These are phyloP conservation scores for Drosophila bocki DNA, from an alignment of 1,140 invertebrate genomes.

Conservation along the genomic window DNA sequence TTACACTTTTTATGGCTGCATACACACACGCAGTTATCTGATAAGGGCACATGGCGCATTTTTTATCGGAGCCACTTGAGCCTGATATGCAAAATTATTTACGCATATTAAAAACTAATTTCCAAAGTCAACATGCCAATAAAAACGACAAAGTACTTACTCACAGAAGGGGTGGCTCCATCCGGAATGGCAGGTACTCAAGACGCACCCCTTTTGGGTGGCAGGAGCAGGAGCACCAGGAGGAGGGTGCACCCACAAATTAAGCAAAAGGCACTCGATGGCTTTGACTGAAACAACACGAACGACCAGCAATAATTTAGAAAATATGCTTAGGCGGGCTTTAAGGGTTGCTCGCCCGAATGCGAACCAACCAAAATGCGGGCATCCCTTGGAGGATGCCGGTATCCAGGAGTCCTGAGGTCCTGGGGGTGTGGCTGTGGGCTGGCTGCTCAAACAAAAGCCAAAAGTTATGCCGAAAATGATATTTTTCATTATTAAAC, in stretches of 20 bases:
- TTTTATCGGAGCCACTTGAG: constrained; percentile 51
- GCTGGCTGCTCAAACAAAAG: constrained; percentile 71
- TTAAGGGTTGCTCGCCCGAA: constrained; percentile 64
- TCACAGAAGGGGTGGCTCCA: constrained; percentile 45
- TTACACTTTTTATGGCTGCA: constrained; percentile 53
- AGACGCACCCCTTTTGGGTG: constrained; percentile 68
- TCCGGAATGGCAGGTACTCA: constrained; percentile 57
- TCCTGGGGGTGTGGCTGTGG: constrained; percentile 21
- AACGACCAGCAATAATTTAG: constrained; percentile 76
- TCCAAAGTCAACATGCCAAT: constrained; percentile 84
- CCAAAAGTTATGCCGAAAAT: constrained; percentile 82
- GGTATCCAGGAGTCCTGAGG: constrained; percentile 16
- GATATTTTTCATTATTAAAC: constrained; percentile 85
- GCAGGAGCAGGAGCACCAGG: not conserved
- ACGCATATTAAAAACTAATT: constrained; percentile 84
- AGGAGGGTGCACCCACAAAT: constrained; percentile 67
- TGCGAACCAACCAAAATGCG: constrained; percentile 71
- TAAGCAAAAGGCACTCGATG: constrained; percentile 79
- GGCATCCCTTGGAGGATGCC: constrained; percentile 43
- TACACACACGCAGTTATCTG: constrained; percentile 25
- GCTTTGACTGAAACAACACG: constrained; percentile 31
- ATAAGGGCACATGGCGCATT: constrained; percentile 72
- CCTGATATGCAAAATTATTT: constrained; percentile 81
- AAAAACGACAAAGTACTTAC: constrained; percentile 68
- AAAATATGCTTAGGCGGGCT: constrained; percentile 74